These are phyloP conservation scores for Sinosuthora webbiana DNA, from an alignment of 2,113 vertebrate genomes.

Conservation along the genomic window DNA sequence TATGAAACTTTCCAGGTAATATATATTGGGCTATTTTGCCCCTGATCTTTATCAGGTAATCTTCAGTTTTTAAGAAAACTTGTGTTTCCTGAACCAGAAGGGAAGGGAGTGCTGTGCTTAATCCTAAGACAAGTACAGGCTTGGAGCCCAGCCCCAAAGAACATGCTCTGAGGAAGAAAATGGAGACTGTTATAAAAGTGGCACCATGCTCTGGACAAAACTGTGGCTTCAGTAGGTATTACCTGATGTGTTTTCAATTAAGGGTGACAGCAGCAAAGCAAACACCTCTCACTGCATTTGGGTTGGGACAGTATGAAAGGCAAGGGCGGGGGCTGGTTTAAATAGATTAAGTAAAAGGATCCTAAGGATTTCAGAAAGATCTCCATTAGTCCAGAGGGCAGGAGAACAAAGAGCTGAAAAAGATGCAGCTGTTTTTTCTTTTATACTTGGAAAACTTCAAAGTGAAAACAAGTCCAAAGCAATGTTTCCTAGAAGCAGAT, in stretches of 20 bases:
- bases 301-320: background rate
- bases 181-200: rapidly evolving
- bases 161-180: background rate
- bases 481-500: background rate
- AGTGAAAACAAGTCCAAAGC: background rate
- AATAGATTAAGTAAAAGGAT: background rate
- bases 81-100: background rate
- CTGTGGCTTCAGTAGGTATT: background rate
- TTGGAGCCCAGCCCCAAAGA: background rate
- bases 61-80: background rate
- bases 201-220: background rate
- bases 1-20: background rate
- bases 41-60: background rate
- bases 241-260: background rate
- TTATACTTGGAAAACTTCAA: background rate
- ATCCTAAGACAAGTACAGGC: background rate
- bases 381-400: background rate
- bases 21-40: background rate
- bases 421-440: background rate
- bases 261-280: background rate
- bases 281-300: background rate
- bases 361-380: background rate
- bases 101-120: background rate
- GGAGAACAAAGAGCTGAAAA: slow-evolving; percentile 3
- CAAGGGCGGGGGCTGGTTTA: background rate